These are phyloP conservation scores for Hippoglossus hippoglossus DNA, from an alignment of 2,797 vertebrate species.

Conservation along the genomic window DNA sequence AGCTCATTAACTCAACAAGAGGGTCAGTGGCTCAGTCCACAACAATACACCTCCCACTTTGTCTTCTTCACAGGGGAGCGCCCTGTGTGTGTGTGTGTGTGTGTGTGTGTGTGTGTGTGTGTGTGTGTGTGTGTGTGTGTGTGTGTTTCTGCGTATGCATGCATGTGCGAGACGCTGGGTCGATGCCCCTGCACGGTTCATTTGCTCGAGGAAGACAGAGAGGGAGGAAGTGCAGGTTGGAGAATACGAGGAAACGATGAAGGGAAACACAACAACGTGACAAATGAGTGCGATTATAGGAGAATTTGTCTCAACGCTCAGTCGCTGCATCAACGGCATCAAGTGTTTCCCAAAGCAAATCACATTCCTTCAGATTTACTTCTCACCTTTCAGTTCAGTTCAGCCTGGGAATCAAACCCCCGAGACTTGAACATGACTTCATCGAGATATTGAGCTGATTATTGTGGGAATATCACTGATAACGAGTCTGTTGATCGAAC, in stretches of 20 bases:
- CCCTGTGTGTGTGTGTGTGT: conserved; percentile 1
- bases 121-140: not conserved
- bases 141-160: conserved; percentile 18
- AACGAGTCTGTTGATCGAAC: too few relatives aligned
- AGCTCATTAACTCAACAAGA: conserved; percentile 86
- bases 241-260: not conserved
- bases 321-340: not conserved
- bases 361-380: not conserved
- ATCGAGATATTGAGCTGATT: too few relatives aligned
- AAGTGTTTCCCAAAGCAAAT: too few relatives aligned
- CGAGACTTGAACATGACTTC: not conserved
- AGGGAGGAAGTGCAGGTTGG: conserved; percentile 13
- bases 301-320: not conserved
- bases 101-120: conserved; percentile 7
- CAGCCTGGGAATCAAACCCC: not conserved
- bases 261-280: conserved; percentile 11
- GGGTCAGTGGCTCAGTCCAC: conserved; percentile 79
- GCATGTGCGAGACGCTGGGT: conserved; percentile 45
- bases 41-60: conserved; percentile 73
- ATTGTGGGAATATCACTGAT: too few relatives aligned
- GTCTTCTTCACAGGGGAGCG: conserved; percentile 66
- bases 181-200: conserved; percentile 46
- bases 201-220: conserved; percentile 49
- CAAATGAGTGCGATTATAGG: conserved; percentile 5
- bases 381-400: not conserved